Evolutionary conservation across 2,797 vertebrate genomes (phyloP).

Genomic region (Glyptemys insculpta): DNA sequence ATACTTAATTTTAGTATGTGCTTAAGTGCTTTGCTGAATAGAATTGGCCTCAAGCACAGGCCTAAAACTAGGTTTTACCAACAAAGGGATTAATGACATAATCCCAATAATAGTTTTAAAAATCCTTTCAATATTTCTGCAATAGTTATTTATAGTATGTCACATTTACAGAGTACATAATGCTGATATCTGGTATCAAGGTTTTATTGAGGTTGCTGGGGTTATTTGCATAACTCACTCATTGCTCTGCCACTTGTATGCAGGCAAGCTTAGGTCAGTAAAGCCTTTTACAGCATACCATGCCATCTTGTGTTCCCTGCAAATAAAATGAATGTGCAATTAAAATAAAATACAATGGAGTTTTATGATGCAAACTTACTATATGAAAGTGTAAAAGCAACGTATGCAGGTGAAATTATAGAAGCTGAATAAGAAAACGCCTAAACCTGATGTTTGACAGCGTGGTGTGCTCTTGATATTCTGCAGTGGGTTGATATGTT

Average conservation of each 20-base stretch:
- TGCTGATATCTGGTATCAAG: neutral
- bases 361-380: accelerated
- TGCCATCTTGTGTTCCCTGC: neutral
- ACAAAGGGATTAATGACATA: neutral
- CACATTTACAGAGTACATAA: neutral
- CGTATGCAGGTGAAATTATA: neutral
- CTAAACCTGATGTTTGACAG: conserved; percentile 1
- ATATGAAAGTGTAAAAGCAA: neutral
- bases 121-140: neutral
- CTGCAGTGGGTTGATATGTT: accelerated
- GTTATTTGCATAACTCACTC: neutral
- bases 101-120: neutral
- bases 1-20: neutral
- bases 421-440: conserved; percentile 19
- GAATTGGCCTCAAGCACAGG: neutral
- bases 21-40: neutral
- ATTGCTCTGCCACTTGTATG: neutral
- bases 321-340: neutral
- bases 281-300: neutral
- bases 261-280: neutral
- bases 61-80: neutral
- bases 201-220: neutral
- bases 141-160: neutral
- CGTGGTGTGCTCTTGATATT: neutral
- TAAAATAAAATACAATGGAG: neutral